phyloP scores from a whole-genome alignment of 2,113 vertebrate genomes.

The Cyanoderma ruficeps region DNA sequence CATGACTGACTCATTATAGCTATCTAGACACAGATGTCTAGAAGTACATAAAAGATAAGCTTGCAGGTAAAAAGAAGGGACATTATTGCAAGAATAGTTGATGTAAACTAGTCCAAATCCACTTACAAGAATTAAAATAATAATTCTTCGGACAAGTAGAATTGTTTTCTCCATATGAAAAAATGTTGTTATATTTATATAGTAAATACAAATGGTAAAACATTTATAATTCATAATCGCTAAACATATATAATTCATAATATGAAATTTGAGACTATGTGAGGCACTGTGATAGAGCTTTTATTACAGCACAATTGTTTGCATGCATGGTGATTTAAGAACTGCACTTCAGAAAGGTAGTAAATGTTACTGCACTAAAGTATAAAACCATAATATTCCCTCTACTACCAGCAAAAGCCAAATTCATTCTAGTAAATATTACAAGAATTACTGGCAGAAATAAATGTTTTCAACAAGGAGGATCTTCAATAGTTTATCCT shows the following conservation, averaged over 20 bases:
- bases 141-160: background rate
- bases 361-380: background rate
- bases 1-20: background rate
- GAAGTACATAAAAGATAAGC: background rate
- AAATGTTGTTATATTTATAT: background rate
- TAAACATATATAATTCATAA: background rate
- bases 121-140: background rate
- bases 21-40: background rate
- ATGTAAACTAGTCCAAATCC: background rate
- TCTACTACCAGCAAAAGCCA: background rate
- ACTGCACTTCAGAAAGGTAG: background rate
- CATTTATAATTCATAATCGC: background rate
- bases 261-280: background rate
- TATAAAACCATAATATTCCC: background rate
- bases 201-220: background rate
- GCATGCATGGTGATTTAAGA: background rate
- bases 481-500: background rate
- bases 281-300: background rate
- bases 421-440: background rate
- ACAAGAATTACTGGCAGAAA: background rate
- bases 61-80: background rate
- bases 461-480: background rate
- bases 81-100: background rate
- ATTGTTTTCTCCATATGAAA: background rate
- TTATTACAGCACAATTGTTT: background rate